Evolutionary conservation across 2,888 invertebrate species (phyloP).

Genomic region (Eupithecia abbreviata): DNA sequence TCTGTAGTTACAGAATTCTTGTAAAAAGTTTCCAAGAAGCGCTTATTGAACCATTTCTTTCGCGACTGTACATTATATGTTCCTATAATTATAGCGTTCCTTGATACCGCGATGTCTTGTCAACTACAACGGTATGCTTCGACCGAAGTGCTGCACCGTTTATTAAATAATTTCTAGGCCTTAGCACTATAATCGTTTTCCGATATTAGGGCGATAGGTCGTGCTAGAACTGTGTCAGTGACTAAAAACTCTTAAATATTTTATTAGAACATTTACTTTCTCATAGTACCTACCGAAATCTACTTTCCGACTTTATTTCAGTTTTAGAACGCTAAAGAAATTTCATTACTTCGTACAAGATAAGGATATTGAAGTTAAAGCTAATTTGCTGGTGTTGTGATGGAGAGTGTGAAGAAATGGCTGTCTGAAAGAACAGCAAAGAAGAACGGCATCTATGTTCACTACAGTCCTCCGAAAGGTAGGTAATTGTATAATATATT

Average conservation of each 20-base stretch:
- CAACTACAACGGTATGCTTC: slow-evolving; percentile 6
- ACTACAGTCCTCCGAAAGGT: slow-evolving; percentile 85
- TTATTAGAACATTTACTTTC: slow-evolving; percentile 58
- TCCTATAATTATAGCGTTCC: slow-evolving; percentile 52
- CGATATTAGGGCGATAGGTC: slow-evolving; percentile 36
- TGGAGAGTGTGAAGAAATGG: slow-evolving; percentile 73
- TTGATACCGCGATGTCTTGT: slow-evolving; percentile 43
- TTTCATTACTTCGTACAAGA: slow-evolving; percentile 1
- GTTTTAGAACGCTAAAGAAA: not conserved
- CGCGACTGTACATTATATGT: slow-evolving; percentile 52
- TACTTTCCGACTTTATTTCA: not conserved
- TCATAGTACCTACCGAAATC: slow-evolving; percentile 46
- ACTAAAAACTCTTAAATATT: slow-evolving; percentile 63
- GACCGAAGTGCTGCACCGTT: not conserved
- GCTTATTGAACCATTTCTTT: not conserved
- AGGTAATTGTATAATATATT: too few relatives aligned
- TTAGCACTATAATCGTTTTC: slow-evolving; percentile 21
- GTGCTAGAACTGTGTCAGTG: slow-evolving; percentile 59
- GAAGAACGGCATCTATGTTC: slow-evolving; percentile 84
- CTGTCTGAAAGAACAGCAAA: slow-evolving; percentile 60
- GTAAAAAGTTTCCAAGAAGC: not conserved
- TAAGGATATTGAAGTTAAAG: not conserved
- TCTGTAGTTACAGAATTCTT: not conserved
- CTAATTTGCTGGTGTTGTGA: slow-evolving; percentile 37
- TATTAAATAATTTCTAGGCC: slow-evolving; percentile 5